Conservation (phyloP, 2,113 vertebrate genomes). For the Lepus timidus region DNA sequence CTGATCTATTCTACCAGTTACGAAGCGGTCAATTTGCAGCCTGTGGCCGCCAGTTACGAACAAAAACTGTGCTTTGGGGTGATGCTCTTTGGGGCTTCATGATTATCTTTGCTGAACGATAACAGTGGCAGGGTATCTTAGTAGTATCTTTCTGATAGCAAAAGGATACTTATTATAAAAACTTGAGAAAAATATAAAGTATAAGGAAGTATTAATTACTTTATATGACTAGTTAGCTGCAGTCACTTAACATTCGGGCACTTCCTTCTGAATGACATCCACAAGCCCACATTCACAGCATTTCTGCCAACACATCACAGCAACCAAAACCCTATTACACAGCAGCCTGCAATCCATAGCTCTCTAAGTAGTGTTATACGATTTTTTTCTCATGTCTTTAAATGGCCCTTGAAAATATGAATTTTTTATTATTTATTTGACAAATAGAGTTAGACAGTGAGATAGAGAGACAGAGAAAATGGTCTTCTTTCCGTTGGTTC, state of each 20-base stretch:
- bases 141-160: neutral
- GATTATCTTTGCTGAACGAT: neutral
- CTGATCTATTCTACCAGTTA: neutral
- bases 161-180: neutral
- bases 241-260: neutral
- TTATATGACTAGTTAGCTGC: neutral
- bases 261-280: neutral
- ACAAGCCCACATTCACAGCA: neutral
- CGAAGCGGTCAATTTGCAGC: neutral
- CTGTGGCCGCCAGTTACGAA: neutral
- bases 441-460: too few relatives aligned
- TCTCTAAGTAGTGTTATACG: neutral
- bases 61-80: conserved; percentile 12
- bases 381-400: neutral
- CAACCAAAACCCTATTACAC: neutral
- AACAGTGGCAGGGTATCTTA: neutral
- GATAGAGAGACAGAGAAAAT: too few relatives aligned
- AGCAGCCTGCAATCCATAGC: neutral
- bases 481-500: too few relatives aligned
- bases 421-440: neutral
- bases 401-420: neutral
- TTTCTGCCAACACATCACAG: neutral
- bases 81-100: neutral
- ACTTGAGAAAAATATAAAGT: neutral
- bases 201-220: neutral